These are phyloP conservation scores for Hemicordylus capensis DNA, from an alignment of 2,113 vertebrate species.

Conservation along the genomic window DNA sequence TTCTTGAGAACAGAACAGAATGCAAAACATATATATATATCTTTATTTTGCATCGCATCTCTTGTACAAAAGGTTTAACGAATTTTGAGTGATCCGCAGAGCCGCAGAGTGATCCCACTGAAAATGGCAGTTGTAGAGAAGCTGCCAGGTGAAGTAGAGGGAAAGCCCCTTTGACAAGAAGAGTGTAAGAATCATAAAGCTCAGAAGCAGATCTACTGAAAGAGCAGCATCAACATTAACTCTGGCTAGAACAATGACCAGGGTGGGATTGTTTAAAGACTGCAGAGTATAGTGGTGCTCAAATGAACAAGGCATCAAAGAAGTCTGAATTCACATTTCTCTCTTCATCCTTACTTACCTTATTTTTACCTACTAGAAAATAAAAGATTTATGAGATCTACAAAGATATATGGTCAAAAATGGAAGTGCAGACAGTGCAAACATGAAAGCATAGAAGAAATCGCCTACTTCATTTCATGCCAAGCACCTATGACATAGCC, in stretches of 20 bases:
- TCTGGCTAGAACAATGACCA: neutral
- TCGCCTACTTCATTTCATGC: neutral
- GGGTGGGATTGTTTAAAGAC: neutral
- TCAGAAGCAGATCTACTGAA: neutral
- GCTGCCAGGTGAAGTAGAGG: neutral
- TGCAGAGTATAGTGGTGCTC: neutral
- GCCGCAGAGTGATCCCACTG: conserved; percentile 3
- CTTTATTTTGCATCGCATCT: neutral
- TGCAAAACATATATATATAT: neutral
- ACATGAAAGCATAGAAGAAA: neutral
- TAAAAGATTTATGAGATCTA: conserved; percentile 1
- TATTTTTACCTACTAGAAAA: conserved; percentile 13
- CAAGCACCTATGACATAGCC: neutral
- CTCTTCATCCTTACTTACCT: neutral
- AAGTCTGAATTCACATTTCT: neutral
- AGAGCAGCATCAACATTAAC: neutral
- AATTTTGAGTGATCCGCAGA: conserved; percentile 31
- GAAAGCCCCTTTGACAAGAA: neutral
- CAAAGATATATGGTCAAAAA: neutral
- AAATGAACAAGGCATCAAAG: neutral
- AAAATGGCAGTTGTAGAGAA: conserved; percentile 14
- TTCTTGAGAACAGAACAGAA: neutral
- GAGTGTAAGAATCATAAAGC: neutral
- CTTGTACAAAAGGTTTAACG: conserved; percentile 13
- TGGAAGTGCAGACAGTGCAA: neutral